A percentile compares a stretch with the other conserved stretches of the same genome.
Evolutionary conservation across 2,113 vertebrate species (phyloP).

Genomic region (Neotoma lepida): DNA sequence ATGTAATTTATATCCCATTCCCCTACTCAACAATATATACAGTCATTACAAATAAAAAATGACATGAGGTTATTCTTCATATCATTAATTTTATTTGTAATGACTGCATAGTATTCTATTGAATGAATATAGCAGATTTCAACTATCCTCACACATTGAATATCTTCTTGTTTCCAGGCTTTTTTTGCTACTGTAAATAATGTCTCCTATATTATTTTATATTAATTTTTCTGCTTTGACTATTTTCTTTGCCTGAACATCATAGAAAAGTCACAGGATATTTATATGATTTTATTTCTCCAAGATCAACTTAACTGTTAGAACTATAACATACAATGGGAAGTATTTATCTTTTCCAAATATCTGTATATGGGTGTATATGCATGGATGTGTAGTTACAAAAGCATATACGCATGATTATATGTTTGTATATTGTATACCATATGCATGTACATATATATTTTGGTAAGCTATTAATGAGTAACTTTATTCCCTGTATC

Average conservation of each 20-base stretch:
- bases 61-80: background rate
- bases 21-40: background rate
- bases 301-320: background rate
- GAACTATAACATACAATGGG: conserved; percentile 5
- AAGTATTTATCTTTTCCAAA: background rate
- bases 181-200: conserved; percentile 43
- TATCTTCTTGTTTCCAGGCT: conserved; percentile 39
- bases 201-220: conserved; percentile 39
- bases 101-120: conserved; percentile 14
- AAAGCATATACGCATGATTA: background rate
- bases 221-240: conserved; percentile 25
- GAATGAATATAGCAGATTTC: conserved; percentile 6
- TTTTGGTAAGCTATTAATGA: conserved; percentile 43
- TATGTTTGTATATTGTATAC: background rate
- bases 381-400: background rate
- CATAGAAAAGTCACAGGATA: background rate
- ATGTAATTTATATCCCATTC: conserved; percentile 43
- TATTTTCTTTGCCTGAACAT: conserved; percentile 48
- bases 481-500: conserved; percentile 20
- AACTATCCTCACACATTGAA: conserved; percentile 23
- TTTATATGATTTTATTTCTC: conserved; percentile 34
- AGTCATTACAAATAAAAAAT: background rate
- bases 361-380: background rate
- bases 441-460: background rate
- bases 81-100: conserved; percentile 59